A percentile compares a stretch with the other conserved stretches of the same genome.
These are phyloP conservation scores for Apoda limacodes DNA, from an alignment of 2,888 invertebrate genomes.

Conservation along the genomic window DNA sequence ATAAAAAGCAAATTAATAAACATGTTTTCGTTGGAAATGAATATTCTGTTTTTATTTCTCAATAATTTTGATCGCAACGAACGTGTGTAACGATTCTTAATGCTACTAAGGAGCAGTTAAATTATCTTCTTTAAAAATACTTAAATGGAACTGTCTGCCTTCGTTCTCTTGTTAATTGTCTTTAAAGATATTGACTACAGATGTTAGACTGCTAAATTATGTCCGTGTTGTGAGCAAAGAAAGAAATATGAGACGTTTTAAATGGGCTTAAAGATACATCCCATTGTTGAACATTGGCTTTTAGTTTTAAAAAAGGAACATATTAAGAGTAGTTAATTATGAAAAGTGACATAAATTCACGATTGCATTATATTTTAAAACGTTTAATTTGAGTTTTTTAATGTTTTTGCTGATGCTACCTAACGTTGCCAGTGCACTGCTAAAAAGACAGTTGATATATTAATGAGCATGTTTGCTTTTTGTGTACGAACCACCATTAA, in stretches of 20 bases:
- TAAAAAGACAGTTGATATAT: conserved; percentile 69
- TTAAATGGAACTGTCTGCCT: conserved; percentile 46
- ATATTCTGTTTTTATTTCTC: conserved; percentile 6
- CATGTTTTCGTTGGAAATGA: conserved; percentile 6
- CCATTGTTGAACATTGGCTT: conserved; percentile 29
- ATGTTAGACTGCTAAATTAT: conserved; percentile 56
- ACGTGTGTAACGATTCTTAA: conserved; percentile 11
- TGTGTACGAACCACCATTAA: conserved; percentile 60
- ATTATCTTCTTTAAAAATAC: conserved; percentile 57
- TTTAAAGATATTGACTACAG: conserved; percentile 62
- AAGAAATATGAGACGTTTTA: conserved; percentile 56
- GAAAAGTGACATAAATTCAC: not conserved
- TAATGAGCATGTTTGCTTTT: conserved; percentile 67
- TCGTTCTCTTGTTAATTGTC: conserved; percentile 59
- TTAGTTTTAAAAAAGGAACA: not conserved
- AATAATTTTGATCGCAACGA: conserved; percentile 4
- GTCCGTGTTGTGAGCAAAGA: conserved; percentile 45
- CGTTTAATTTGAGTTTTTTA: conserved; percentile 18
- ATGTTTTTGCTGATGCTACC: conserved; percentile 41
- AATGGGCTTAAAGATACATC: conserved; percentile 35
- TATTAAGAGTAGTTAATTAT: too few relatives aligned
- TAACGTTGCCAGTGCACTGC: conserved; percentile 39
- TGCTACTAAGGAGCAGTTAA: conserved; percentile 28
- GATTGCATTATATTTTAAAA: not conserved
- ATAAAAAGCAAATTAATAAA: too few relatives aligned